phyloP scores from a whole-genome alignment of 2,113 vertebrate genomes.

The Narcine bancroftii region DNA sequence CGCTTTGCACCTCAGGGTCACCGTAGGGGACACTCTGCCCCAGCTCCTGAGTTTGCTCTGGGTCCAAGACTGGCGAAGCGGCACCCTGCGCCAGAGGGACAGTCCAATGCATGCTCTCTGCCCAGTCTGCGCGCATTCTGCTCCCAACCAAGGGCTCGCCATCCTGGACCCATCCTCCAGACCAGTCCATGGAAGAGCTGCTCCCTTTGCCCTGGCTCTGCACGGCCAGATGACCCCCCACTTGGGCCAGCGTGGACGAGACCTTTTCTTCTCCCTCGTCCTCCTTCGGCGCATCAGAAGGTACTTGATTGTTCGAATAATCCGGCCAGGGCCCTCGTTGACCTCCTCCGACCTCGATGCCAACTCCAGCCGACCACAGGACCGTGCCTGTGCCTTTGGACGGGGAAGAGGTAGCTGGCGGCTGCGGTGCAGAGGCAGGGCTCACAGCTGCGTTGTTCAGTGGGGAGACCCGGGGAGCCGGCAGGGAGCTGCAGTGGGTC shows the following conservation, averaged over 20 bases:
- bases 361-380: not conserved
- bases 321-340: not conserved
- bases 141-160: too few species aligned
- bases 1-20: not conserved
- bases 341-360: not conserved
- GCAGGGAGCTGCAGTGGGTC: constrained; percentile 35
- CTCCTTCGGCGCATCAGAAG: not conserved
- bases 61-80: not conserved
- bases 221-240: not conserved
- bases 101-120: not conserved
- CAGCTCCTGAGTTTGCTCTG: too few species aligned
- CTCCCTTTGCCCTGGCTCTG: not conserved
- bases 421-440: not conserved
- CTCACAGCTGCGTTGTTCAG: not conserved
- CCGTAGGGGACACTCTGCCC: too few species aligned
- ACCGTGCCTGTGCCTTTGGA: not conserved
- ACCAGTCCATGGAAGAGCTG: not conserved
- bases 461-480: constrained; percentile 51
- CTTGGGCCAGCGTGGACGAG: not conserved
- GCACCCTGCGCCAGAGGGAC: not conserved
- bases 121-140: too few species aligned
- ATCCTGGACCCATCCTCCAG: too few species aligned
- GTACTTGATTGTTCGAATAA: not conserved
- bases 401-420: not conserved
- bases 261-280: not conserved